Conservation (phyloP, 2,113 vertebrate species). For the Archocentrus centrarchus region DNA sequence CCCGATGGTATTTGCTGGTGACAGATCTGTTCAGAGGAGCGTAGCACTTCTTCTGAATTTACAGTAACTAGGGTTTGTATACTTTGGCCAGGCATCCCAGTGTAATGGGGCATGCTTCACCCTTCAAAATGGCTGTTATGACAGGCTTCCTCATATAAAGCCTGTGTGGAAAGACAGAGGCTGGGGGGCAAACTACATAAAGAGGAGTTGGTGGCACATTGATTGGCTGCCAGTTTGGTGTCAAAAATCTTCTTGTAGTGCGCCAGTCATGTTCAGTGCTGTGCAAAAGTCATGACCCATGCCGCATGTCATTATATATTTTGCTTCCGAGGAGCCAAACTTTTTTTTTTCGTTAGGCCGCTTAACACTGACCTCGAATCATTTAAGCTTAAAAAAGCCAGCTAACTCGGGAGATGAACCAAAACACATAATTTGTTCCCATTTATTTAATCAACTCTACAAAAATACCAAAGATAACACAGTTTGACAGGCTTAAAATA, state of each 20-base stretch:
- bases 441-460: neutral
- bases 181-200: conserved; percentile 59
- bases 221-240: conserved; percentile 34
- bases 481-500: too few relatives aligned
- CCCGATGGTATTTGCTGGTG: conserved; percentile 26
- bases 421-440: too few relatives aligned
- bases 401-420: neutral
- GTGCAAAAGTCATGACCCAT: neutral
- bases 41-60: conserved; percentile 45
- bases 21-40: conserved; percentile 51
- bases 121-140: conserved; percentile 56
- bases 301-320: neutral
- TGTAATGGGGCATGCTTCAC: conserved; percentile 44
- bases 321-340: neutral
- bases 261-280: conserved; percentile 2
- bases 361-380: neutral
- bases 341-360: neutral
- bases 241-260: conserved; percentile 30
- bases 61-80: conserved; percentile 63
- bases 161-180: conserved; percentile 56
- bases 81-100: conserved; percentile 55
- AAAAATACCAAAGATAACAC: neutral
- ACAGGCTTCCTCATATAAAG: conserved; percentile 58
- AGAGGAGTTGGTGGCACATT: conserved; percentile 42
- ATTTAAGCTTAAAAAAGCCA: neutral